These are phyloP conservation scores for Petrocephalus microphthalmus DNA, from an alignment of 2,113 vertebrate genomes.

Conservation along the genomic window DNA sequence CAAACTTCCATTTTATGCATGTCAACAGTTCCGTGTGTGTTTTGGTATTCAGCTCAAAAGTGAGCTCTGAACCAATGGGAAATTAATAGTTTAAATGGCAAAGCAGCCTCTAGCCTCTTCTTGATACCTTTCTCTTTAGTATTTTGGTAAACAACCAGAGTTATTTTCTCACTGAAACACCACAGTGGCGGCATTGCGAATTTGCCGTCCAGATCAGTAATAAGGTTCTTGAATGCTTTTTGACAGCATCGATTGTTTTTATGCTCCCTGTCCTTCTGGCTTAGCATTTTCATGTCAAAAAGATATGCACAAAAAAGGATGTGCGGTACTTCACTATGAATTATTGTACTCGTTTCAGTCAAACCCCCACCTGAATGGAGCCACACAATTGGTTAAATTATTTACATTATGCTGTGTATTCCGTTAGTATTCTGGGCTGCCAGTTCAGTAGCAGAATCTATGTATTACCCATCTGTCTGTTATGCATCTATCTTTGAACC, in stretches of 20 bases:
- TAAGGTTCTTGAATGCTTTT: background rate
- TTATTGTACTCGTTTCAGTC: background rate
- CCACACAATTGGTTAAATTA: background rate
- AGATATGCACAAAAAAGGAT: background rate
- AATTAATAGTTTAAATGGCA: background rate
- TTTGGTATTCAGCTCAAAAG: background rate
- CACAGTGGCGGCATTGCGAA: background rate
- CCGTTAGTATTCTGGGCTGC: background rate
- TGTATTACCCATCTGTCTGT: background rate
- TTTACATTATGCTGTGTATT: background rate
- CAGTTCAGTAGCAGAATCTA: background rate
- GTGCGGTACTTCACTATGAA: background rate
- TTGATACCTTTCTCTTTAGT: background rate
- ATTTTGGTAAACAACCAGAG: background rate
- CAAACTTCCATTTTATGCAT: background rate
- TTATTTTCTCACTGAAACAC: background rate
- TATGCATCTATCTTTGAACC: background rate
- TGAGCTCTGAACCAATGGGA: background rate
- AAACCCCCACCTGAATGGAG: background rate
- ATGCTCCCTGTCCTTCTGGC: background rate
- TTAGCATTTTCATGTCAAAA: background rate
- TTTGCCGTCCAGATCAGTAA: background rate
- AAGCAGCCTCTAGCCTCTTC: background rate
- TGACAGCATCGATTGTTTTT: background rate
- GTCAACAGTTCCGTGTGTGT: background rate